A percentile compares a stretch with the other conserved stretches of the same genome.
These are phyloP conservation scores for Acipenser oxyrinchus DNA, from an alignment of 2,797 vertebrate genomes.

Conservation along the genomic window DNA sequence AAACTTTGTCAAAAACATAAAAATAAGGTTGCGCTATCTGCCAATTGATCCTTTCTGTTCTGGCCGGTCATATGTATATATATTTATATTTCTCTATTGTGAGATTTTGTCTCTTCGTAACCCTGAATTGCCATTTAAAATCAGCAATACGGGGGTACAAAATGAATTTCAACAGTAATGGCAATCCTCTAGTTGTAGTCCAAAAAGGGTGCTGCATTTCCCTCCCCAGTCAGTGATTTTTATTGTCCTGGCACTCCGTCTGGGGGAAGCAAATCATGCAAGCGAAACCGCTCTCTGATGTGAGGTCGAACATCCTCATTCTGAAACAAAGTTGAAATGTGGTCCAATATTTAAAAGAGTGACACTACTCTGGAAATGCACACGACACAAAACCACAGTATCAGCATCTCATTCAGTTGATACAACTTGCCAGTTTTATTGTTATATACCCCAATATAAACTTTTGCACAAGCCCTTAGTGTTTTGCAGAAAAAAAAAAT, in stretches of 20 bases:
- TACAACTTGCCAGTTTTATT: no score
- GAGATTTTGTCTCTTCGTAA: slow-evolving; percentile 58
- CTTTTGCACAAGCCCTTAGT: not conserved
- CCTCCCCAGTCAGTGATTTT: slow-evolving; percentile 50
- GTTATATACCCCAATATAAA: not conserved
- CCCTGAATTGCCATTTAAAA: slow-evolving; percentile 32
- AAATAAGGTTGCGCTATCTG: slow-evolving; percentile 27
- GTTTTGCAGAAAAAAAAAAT: not conserved
- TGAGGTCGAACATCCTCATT: slow-evolving; percentile 96
- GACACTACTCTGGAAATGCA: not conserved
- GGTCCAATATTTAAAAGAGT: not conserved
- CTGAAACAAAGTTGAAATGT: slow-evolving; percentile 45
- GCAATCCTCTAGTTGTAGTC: slow-evolving; percentile 85
- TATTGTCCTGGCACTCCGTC: slow-evolving; percentile 65
- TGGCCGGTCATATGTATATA: slow-evolving; percentile 54
- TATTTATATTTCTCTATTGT: slow-evolving; percentile 36
- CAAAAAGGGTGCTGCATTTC: slow-evolving; percentile 69
- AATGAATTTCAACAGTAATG: slow-evolving; percentile 84
- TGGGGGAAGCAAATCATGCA: slow-evolving; percentile 94
- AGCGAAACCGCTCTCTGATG: slow-evolving; percentile 91
- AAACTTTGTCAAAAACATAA: no score
- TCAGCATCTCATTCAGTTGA: no score
- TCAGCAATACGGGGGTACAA: slow-evolving; percentile 68
- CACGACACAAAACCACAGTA: no score
- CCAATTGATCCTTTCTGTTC: slow-evolving; percentile 54